These are phyloP conservation scores for Struthidea cinerea DNA, from an alignment of 2,113 vertebrate species.

Conservation along the genomic window DNA sequence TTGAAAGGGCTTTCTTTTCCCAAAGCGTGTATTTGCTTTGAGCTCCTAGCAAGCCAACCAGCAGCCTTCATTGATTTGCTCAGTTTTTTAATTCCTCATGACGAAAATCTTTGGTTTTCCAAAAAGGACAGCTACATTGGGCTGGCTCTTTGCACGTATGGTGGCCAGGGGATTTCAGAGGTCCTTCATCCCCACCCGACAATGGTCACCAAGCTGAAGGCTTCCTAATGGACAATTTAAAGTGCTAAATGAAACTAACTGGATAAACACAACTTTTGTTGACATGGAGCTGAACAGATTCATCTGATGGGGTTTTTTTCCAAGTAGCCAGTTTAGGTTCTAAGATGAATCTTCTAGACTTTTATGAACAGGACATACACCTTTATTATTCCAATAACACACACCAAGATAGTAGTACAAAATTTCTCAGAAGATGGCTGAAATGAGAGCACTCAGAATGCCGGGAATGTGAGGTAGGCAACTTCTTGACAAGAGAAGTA, in stretches of 20 bases:
- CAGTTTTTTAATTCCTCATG: not conserved
- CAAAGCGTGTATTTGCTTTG: not conserved
- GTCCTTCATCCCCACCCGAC: not conserved
- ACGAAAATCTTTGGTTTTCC: not conserved
- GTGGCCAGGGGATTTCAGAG: not conserved
- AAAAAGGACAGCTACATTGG: not conserved
- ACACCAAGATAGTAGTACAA: not conserved
- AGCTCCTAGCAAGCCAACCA: not conserved
- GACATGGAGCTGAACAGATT: not conserved
- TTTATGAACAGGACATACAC: not conserved
- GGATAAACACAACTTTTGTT: not conserved
- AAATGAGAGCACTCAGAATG: not conserved
- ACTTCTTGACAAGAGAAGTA: not conserved
- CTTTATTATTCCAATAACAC: not conserved
- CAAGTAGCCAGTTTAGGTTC: not conserved
- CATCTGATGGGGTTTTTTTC: not conserved
- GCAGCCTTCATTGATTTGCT: not conserved
- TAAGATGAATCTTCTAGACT: not conserved
- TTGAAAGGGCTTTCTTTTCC: not conserved
- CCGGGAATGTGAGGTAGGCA: not conserved
- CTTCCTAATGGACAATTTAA: not conserved
- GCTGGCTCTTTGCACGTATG: rapidly evolving
- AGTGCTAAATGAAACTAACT: not conserved
- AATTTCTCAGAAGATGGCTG: not conserved
- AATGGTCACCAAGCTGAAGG: not conserved